Conservation (phyloP, 2,113 vertebrate genomes). For the Progne subis region DNA sequence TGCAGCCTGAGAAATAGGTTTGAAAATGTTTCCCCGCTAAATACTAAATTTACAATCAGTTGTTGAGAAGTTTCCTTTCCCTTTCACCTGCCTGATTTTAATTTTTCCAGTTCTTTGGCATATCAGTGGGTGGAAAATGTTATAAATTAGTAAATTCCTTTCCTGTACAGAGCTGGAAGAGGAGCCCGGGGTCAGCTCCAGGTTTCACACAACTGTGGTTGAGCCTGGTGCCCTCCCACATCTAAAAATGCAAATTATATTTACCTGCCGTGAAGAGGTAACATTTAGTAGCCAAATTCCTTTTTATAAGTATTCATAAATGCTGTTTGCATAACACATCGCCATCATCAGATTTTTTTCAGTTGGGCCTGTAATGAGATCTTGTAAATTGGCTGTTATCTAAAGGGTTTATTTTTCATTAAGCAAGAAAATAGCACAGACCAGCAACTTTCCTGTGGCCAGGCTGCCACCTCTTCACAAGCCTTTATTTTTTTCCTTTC, state of each 20-base stretch:
- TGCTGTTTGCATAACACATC: not conserved
- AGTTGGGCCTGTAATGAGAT: not conserved
- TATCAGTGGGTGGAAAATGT: not conserved
- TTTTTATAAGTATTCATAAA: not conserved
- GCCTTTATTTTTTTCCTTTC: not conserved
- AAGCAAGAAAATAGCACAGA: not conserved
- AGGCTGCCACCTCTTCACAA: not conserved
- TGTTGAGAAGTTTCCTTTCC: not conserved
- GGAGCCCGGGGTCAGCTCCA: not conserved
- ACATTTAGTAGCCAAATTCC: not conserved
- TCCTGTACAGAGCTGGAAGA: not conserved
- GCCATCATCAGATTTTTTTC: not conserved
- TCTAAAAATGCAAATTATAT: constrained; percentile 14
- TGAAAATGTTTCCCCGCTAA: not conserved
- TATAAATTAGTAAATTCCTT: not conserved
- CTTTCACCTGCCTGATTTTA: not conserved
- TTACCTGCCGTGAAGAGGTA: not conserved
- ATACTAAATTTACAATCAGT: not conserved
- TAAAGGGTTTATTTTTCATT: not conserved
- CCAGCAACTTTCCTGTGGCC: not conserved
- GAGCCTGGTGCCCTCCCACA: not conserved
- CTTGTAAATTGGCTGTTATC: not conserved
- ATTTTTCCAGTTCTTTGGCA: not conserved
- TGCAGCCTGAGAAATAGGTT: not conserved
- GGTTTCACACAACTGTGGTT: constrained; percentile 23